Evolutionary conservation across 2,113 vertebrate species (phyloP).

Genomic region (Orycteropus afer): DNA sequence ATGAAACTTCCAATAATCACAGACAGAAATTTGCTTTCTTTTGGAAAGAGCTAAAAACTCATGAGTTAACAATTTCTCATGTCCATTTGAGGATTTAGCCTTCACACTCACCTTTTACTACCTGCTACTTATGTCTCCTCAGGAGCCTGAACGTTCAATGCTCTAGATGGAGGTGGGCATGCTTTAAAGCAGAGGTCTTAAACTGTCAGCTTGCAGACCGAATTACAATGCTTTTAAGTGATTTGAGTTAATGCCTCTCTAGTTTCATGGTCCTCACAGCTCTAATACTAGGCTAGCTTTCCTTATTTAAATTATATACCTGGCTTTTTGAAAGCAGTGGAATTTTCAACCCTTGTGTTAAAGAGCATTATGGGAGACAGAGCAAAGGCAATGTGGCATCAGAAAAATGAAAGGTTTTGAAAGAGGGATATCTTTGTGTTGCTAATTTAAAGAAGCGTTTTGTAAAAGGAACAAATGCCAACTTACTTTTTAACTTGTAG

Average conservation of each 20-base stretch:
- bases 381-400: not conserved
- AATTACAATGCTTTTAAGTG: not conserved
- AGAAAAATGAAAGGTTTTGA: not conserved
- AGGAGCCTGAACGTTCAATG: not conserved
- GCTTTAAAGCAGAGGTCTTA: constrained; percentile 13
- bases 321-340: constrained; percentile 14
- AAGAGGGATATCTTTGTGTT: not conserved
- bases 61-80: not conserved
- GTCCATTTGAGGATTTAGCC: not conserved
- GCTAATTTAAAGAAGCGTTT: not conserved
- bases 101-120: not conserved
- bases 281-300: constrained; percentile 6
- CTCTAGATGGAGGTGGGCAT: not conserved
- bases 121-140: not conserved
- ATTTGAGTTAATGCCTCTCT: constrained; percentile 35
- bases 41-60: not conserved
- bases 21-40: not conserved
- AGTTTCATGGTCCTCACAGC: not conserved
- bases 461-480: not conserved
- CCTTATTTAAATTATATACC: constrained; percentile 30
- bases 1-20: not conserved
- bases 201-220: not conserved
- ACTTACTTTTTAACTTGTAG: not conserved
- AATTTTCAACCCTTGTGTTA: constrained; percentile 12
- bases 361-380: not conserved